Conservation (phyloP, 2,113 vertebrate species). For the Istiophorus platypterus region DNA sequence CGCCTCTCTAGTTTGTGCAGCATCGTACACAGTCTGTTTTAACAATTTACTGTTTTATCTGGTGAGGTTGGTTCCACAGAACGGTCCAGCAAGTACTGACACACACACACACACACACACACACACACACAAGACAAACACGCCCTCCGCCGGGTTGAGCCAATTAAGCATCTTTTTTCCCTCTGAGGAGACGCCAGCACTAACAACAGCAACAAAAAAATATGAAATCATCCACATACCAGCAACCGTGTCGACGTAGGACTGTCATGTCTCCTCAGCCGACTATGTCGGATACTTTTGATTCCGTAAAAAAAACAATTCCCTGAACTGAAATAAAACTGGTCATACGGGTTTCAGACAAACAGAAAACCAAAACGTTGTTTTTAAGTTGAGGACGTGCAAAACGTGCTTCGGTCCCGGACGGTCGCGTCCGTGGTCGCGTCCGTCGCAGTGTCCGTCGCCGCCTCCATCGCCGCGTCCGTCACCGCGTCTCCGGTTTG, state of each 20-base stretch:
- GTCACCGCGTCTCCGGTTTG: background rate
- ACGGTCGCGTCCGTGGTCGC: too few relatives aligned
- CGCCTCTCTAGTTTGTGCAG: background rate
- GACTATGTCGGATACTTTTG: slow-evolving; percentile 5
- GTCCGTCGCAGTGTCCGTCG: too few relatives aligned
- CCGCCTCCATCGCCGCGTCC: too few relatives aligned
- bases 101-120: background rate
- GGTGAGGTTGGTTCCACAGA: slow-evolving; percentile 15
- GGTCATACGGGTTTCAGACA: too few relatives aligned
- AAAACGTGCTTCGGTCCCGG: too few relatives aligned
- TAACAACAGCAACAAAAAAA: too few relatives aligned
- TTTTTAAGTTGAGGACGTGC: too few relatives aligned
- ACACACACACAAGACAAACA: background rate
- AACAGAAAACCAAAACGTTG: too few relatives aligned
- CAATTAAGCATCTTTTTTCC: slow-evolving; percentile 52
- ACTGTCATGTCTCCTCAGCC: background rate
- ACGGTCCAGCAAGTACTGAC: background rate
- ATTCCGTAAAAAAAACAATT: background rate
- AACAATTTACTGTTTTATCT: slow-evolving; percentile 1
- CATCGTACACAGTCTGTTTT: background rate
- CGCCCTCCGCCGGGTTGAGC: slow-evolving; percentile 1
- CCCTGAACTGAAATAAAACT: too few relatives aligned
- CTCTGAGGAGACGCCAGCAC: slow-evolving; percentile 35
- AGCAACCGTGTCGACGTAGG: background rate
- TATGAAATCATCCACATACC: background rate